Evolutionary conservation across 2,888 invertebrate genomes (phyloP).

Genomic region (Brachyptera risi): DNA sequence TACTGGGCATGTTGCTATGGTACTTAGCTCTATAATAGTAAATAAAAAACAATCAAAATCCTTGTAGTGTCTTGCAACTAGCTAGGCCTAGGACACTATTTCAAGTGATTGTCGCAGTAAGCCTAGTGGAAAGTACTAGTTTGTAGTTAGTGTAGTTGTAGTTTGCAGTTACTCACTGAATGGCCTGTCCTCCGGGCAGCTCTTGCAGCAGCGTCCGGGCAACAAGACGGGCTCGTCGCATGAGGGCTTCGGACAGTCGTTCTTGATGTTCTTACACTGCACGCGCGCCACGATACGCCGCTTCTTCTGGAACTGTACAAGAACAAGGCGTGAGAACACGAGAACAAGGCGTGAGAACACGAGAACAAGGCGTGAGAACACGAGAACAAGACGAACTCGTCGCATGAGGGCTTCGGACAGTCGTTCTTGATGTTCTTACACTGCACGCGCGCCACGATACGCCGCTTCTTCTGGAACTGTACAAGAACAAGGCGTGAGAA

Average conservation of each 20-base stretch:
- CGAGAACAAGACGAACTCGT: constrained; percentile 61
- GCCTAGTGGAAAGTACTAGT: too few relatives aligned
- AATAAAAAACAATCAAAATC: too few relatives aligned
- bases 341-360: neutral
- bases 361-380: neutral
- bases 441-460: constrained; percentile 83
- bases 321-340: neutral
- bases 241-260: constrained; percentile 82
- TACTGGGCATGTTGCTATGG: too few relatives aligned
- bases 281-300: constrained; percentile 83
- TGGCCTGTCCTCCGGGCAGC: constrained; percentile 77
- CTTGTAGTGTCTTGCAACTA: too few relatives aligned
- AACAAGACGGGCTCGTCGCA: constrained; percentile 82
- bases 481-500: neutral
- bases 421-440: constrained; percentile 90
- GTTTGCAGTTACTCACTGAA: constrained; percentile 67
- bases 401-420: constrained; percentile 83
- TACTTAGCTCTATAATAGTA: too few relatives aligned
- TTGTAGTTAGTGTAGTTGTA: too few relatives aligned
- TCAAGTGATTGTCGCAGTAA: too few relatives aligned
- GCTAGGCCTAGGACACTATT: too few relatives aligned
- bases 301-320: constrained; percentile 76
- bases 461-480: constrained; percentile 82
- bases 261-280: constrained; percentile 86
- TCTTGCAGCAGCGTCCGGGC: constrained; percentile 87